These are phyloP conservation scores for Bombus turneri DNA, from an alignment of 1,140 invertebrate genomes.

Conservation along the genomic window DNA sequence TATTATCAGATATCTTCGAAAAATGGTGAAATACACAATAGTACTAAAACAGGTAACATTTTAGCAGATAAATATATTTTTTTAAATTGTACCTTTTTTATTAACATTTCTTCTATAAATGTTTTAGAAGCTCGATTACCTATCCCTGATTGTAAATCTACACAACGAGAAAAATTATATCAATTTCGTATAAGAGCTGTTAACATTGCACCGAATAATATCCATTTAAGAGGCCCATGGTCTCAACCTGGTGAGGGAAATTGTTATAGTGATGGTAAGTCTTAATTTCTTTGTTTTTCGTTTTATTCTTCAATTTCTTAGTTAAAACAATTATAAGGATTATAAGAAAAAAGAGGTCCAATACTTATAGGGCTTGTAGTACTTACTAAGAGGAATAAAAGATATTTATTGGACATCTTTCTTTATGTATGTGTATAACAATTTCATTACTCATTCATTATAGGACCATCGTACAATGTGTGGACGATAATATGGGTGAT, in stretches of 20 bases:
- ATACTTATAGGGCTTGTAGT: no score
- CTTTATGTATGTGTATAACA: not conserved
- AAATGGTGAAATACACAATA: conserved; percentile 73
- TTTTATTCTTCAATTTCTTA: not conserved
- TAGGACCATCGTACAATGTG: conserved; percentile 71
- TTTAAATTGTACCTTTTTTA: not conserved
- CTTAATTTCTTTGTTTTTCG: not conserved
- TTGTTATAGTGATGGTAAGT: conserved; percentile 78
- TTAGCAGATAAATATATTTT: not conserved
- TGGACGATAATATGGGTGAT: conserved; percentile 78
- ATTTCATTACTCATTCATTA: conserved; percentile 15
- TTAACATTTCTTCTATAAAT: conserved; percentile 6
- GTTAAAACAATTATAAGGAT: not conserved
- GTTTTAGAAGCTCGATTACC: conserved; percentile 73
- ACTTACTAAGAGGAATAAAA: no score
- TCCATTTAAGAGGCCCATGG: conserved; percentile 79
- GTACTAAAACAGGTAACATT: conserved; percentile 68
- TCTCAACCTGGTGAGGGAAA: conserved; percentile 78
- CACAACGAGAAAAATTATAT: conserved; percentile 71
- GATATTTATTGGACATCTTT: no score
- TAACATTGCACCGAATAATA: conserved; percentile 74
- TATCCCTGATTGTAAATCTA: conserved; percentile 77
- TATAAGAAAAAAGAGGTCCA: no score
- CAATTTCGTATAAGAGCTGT: conserved; percentile 79
- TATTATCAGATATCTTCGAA: conserved; percentile 82